These are phyloP conservation scores for Dicycla oo DNA, from an alignment of 2,888 invertebrate species.

Conservation along the genomic window DNA sequence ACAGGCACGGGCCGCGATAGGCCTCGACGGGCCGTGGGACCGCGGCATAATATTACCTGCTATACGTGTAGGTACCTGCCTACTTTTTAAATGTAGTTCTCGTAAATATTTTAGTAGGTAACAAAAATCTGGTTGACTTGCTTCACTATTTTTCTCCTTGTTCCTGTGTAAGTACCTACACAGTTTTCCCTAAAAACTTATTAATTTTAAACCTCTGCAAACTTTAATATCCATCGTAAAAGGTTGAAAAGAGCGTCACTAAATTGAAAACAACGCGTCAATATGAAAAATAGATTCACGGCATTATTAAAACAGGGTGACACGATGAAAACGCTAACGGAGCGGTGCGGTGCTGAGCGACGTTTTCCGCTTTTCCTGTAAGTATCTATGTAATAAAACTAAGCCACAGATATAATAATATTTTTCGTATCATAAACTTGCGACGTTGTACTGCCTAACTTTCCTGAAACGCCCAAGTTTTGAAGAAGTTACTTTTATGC, in stretches of 20 bases:
- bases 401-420: conserved; percentile 11
- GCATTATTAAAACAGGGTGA: conserved; percentile 36
- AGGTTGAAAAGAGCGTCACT: conserved; percentile 6
- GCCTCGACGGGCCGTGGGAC: no score
- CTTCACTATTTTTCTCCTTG: neutral
- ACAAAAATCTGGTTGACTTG: neutral
- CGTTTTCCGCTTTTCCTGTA: neutral
- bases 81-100: neutral
- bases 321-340: conserved; percentile 20
- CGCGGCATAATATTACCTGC: no score
- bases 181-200: neutral
- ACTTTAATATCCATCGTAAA: conserved; percentile 21
- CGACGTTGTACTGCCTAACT: neutral
- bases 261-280: conserved; percentile 38
- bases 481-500: neutral
- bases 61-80: no score
- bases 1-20: no score
- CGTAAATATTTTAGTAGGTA: neutral
- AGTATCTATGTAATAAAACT: conserved; percentile 11
- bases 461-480: neutral
- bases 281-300: conserved; percentile 36
- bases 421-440: conserved; percentile 15
- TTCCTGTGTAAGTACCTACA: fast-evolving
- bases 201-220: conserved; percentile 2
- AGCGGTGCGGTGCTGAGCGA: neutral